Conservation (phyloP, 2,113 vertebrate genomes). For the Oostethus manadensis region DNA sequence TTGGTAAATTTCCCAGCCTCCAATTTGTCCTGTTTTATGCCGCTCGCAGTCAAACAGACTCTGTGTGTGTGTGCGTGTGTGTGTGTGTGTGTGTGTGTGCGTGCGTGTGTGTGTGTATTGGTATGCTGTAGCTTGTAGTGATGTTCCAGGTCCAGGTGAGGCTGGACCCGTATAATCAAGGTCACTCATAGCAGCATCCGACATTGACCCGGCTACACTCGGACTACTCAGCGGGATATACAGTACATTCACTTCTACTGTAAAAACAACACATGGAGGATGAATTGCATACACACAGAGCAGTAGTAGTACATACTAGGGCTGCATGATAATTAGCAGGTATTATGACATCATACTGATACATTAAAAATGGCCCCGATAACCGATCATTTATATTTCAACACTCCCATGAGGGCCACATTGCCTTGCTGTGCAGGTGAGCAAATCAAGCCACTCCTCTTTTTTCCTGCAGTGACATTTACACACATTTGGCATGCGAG, state of each 20-base stretch:
- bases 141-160: constrained; percentile 53
- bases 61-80: constrained; percentile 3
- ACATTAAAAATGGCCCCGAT: too few relatives aligned
- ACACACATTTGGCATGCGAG: too few relatives aligned
- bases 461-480: too few relatives aligned
- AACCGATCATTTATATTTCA: too few relatives aligned
- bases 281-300: too few relatives aligned
- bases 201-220: constrained; percentile 45
- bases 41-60: constrained; percentile 24
- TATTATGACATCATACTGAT: too few relatives aligned
- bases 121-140: constrained; percentile 4
- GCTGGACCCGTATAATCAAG: constrained; percentile 51
- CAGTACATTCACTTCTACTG: neutral
- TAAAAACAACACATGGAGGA: neutral
- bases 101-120: neutral
- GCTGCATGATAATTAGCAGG: too few relatives aligned
- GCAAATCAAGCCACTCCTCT: too few relatives aligned
- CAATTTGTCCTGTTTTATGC: constrained; percentile 45
- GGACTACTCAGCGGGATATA: neutral
- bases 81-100: constrained; percentile 9
- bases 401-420: too few relatives aligned
- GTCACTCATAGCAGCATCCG: constrained; percentile 44
- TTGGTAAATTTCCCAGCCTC: constrained; percentile 47
- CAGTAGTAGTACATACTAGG: too few relatives aligned
- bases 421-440: too few relatives aligned